Conservation (phyloP, 2,888 invertebrate genomes). For the Drosophila lutescens region DNA sequence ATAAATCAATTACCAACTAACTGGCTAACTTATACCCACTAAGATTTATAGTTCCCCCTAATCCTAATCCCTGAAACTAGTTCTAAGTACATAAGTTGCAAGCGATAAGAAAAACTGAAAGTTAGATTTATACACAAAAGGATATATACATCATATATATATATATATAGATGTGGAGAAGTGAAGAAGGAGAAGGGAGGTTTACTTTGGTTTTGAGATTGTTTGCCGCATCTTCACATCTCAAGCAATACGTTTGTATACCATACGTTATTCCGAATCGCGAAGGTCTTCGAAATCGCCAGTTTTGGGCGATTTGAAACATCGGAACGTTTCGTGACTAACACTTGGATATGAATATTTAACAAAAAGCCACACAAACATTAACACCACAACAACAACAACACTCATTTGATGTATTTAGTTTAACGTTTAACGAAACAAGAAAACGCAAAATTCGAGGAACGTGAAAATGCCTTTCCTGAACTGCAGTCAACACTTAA, state of each 20-base stretch:
- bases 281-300: neutral
- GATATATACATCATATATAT: constrained; percentile 11
- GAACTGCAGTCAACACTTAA: constrained; percentile 29
- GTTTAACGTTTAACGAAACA: constrained; percentile 38
- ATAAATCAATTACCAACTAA: constrained; percentile 33
- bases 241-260: constrained; percentile 15
- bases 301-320: constrained; percentile 1
- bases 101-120: constrained; percentile 24
- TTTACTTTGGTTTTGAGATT: constrained; percentile 16
- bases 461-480: constrained; percentile 22
- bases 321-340: neutral
- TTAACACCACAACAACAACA: constrained; percentile 24
- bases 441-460: constrained; percentile 8
- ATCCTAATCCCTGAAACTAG: constrained; percentile 23
- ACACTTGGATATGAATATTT: neutral
- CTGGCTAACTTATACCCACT: constrained; percentile 20
- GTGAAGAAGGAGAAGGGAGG: neutral
- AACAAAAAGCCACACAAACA: constrained; percentile 14
- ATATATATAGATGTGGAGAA: constrained; percentile 9
- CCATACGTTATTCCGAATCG: neutral
- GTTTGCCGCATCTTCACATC: constrained; percentile 21
- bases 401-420: constrained; percentile 49
- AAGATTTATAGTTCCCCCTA: constrained; percentile 23
- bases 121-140: constrained; percentile 31
- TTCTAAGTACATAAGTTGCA: constrained; percentile 27